Evolutionary conservation across 2,888 invertebrate species (phyloP).

Genomic region (Julus scandinavius): DNA sequence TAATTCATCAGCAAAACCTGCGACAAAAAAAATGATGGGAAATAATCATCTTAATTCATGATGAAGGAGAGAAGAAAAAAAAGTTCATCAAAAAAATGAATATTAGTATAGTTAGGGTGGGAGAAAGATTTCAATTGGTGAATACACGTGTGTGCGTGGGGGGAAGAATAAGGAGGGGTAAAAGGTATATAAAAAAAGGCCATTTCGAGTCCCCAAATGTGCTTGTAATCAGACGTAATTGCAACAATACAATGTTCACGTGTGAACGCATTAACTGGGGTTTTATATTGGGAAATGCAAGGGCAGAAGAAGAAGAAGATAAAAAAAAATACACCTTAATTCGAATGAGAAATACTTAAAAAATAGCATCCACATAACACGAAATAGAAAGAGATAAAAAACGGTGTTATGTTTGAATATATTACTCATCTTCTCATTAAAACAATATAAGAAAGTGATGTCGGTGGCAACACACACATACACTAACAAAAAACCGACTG

Average conservation of each 20-base stretch:
- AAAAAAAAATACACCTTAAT: background rate
- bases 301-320: background rate
- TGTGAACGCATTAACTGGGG: conserved; percentile 51
- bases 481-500: background rate
- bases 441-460: conserved; percentile 33
- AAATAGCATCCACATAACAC: background rate
- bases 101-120: background rate
- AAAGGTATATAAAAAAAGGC: conserved; percentile 1
- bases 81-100: conserved; percentile 19
- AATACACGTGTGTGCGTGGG: background rate
- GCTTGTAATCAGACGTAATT: conserved; percentile 54
- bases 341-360: conserved; percentile 23
- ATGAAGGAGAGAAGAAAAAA: background rate
- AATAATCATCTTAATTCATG: conserved; percentile 21
- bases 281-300: background rate
- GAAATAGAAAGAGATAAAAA: background rate
- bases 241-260: conserved; percentile 52
- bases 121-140: background rate
- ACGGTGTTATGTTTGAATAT: background rate
- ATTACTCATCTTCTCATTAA: conserved; percentile 33
- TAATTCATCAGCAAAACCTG: conserved; percentile 6
- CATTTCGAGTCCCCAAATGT: conserved; percentile 46
- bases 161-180: background rate
- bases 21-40: conserved; percentile 24
- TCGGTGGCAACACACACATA: background rate